These are phyloP conservation scores for Corticium candelabrum DNA, from an alignment of 37 sponge, comb jelly and placozoan species.

Conservation along the genomic window DNA sequence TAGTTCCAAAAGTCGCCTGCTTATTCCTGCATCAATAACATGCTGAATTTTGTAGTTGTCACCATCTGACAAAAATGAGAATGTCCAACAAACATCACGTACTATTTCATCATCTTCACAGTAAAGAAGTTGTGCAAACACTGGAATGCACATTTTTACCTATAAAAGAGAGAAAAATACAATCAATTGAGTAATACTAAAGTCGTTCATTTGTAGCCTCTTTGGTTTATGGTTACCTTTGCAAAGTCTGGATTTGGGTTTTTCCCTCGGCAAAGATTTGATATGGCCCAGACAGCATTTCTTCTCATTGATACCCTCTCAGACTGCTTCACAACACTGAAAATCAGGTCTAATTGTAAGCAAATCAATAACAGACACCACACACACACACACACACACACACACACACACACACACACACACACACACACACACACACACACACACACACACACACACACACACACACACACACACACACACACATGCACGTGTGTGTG, in stretches of 20 bases:
- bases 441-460: too few species aligned
- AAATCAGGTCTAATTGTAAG: conserved; percentile 10
- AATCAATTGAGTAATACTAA: neutral
- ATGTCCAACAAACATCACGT: conserved; percentile 31
- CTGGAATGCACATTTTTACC: conserved; percentile 34
- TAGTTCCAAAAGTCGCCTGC: conserved; percentile 39
- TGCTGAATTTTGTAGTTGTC: conserved; percentile 34
- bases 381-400: too few species aligned
- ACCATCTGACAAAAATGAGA: conserved; percentile 28
- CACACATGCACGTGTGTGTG: too few species aligned
- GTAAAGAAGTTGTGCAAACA: conserved; percentile 24
- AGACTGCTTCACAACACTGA: conserved; percentile 16
- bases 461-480: too few species aligned
- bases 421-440: too few species aligned
- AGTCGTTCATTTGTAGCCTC: neutral
- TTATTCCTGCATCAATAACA: conserved; percentile 41
- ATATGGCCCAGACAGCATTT: conserved; percentile 51
- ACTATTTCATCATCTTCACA: conserved; percentile 35
- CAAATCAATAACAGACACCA: too few species aligned
- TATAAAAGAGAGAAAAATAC: neutral
- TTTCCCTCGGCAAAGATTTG: conserved; percentile 56
- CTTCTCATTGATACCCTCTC: conserved; percentile 17
- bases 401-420: too few species aligned
- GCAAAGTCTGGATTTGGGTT: conserved; percentile 40
- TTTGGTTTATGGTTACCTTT: conserved; percentile 10